Base-by-base conservation (phyloP, 2,797 vertebrate genomes). In the Dendrocincla fuliginosa region DNA sequence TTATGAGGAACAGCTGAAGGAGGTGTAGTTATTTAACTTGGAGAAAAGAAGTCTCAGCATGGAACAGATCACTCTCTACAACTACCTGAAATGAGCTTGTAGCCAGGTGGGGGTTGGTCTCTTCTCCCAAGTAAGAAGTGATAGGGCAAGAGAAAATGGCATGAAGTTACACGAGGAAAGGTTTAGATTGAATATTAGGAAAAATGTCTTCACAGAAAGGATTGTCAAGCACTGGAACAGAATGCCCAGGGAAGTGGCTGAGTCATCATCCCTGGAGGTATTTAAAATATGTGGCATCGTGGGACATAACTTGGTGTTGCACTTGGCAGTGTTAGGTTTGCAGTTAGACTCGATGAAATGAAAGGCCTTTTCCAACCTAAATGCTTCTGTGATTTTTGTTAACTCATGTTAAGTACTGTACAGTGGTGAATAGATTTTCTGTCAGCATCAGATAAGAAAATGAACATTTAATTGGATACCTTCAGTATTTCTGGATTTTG, bases 341-440 rank as follows among this genome's bases (percentile, higher is more conserved):
- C 0, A 1, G 16, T 41, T 6, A 12, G 18, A 37, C 16, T 44
- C 2, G 0, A 10, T 39, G 24, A 46, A 52, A 12, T 64, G 83
- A 64, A 44, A 17, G 7, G n/a, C 56, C 24, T 77, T 70, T 84
- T 71, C 11, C 39, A 64, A 44, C 13, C 3, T n/a, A 39, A 56
- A 41, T 14, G 11, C 23, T 49, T 50, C 42, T 42, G 20, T 42
- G 20, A 25, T 75, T 75, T 75, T 57, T 39, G 10, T 64, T 49
- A 39, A 79, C 8, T 57, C 39, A 8, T 33, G 2, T 44, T 71
- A 47, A 78, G 32, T 80, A 28, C 39, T 79, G 5, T 52, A 23
- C 30, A 65, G 56, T n/a, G 59, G 12, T 52, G 68, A 37, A 64
- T 69, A 39, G 23, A 56, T 60, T 15, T 46, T 64, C 56, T 79